Evolutionary conservation across 2,113 vertebrate species (phyloP).

Genomic region (Neotragus moschatus): DNA sequence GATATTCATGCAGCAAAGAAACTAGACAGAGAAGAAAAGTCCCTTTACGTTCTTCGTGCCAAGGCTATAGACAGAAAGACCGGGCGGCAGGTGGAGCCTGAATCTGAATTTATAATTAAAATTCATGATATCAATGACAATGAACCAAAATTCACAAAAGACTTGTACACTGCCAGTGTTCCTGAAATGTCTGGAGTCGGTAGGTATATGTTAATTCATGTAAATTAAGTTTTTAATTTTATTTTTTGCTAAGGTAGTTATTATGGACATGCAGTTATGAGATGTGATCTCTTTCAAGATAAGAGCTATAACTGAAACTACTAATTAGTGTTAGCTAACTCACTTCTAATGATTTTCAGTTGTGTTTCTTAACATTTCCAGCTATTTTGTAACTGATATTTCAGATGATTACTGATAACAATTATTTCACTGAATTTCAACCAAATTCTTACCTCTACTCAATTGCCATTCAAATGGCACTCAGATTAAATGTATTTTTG

Average conservation of each 20-base stretch:
- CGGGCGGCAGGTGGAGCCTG: slow-evolving; percentile 91
- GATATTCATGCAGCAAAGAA: slow-evolving; percentile 97
- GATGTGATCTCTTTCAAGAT: not conserved
- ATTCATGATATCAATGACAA: slow-evolving; percentile 99
- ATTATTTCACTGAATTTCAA: not conserved
- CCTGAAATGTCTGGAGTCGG: slow-evolving; percentile 98
- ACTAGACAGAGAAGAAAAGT: slow-evolving; percentile 96
- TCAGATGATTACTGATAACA: not conserved
- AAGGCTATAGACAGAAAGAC: slow-evolving; percentile 93
- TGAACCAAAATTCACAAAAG: slow-evolving; percentile 93
- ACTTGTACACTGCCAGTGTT: slow-evolving; percentile 90
- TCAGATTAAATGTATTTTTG: not conserved
- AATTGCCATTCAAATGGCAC: not conserved
- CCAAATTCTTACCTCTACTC: not conserved
- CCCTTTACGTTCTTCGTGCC: slow-evolving; percentile 92
- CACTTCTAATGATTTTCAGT: not conserved
- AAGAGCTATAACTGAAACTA: not conserved
- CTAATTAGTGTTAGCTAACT: not conserved
- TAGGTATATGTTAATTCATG: slow-evolving; percentile 80
- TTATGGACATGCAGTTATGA: not conserved
- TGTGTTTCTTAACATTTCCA: not conserved
- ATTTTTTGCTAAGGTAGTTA: slow-evolving; percentile 45
- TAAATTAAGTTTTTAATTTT: slow-evolving; percentile 19
- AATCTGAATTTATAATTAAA: slow-evolving; percentile 98
- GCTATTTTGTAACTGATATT: not conserved